Percentiles rank a stretch among this genome's conserved stretches.
Conservation (phyloP, 2,797 vertebrate species). For the Knipowitschia caucasica region DNA sequence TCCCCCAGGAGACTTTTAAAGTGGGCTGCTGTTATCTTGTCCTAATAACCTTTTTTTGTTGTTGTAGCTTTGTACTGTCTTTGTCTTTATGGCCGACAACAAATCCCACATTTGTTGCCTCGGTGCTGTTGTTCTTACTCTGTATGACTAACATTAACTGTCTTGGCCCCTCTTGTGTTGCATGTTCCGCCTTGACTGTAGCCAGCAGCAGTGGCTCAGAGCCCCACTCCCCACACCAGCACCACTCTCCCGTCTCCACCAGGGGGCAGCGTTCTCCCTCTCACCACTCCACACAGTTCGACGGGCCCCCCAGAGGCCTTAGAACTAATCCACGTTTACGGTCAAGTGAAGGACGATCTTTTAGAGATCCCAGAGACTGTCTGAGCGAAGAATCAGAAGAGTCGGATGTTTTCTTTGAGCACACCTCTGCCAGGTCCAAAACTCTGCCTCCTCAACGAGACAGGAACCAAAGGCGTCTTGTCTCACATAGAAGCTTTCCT, state of each 20-base stretch:
- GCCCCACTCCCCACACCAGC: conserved; percentile 37
- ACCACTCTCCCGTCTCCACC: conserved; percentile 40
- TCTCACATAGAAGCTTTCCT: conserved; percentile 35
- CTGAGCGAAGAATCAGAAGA: conserved; percentile 61
- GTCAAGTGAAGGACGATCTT: conserved; percentile 62
- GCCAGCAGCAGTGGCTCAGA: conserved; percentile 53
- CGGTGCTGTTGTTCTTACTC: conserved; percentile 19
- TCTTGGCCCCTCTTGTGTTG: conserved; percentile 73
- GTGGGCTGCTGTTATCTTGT: no score
- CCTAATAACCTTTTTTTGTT: neutral
- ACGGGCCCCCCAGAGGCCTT: conserved; percentile 38
- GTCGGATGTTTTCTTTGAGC: conserved; percentile 54
- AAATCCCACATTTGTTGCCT: conserved; percentile 20
- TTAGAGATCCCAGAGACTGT: conserved; percentile 45
- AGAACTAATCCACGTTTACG: conserved; percentile 42
- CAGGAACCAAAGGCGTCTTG: conserved; percentile 34
- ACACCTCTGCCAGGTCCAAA: conserved; percentile 38
- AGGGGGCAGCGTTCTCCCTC: conserved; percentile 58
- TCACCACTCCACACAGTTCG: conserved; percentile 33
- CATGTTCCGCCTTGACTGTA: conserved; percentile 77
- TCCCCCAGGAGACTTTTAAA: neutral
- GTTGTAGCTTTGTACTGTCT: neutral
- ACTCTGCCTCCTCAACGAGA: conserved; percentile 30
- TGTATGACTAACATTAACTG: conserved; percentile 32
- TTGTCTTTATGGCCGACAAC: neutral